phyloP scores from a whole-genome alignment of 2,888 invertebrate genomes.

The Dorcus hopei region DNA sequence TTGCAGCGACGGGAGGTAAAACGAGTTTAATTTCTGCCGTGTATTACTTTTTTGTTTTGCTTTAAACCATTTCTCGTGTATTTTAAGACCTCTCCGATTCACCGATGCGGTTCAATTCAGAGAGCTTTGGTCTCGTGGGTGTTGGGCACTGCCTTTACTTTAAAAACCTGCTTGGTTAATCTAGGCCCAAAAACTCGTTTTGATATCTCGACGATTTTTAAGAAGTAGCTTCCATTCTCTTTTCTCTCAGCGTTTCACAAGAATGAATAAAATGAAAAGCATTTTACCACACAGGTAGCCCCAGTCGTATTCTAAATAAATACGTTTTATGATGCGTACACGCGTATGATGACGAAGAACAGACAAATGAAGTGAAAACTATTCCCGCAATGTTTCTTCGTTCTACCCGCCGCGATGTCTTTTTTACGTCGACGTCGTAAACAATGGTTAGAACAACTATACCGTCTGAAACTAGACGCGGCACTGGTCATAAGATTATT shows the following conservation, averaged over 20 bases:
- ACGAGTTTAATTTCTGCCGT: slow-evolving; percentile 36
- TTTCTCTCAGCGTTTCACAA: slow-evolving; percentile 12
- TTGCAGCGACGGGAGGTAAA: slow-evolving; percentile 38
- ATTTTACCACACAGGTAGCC: slow-evolving; percentile 21
- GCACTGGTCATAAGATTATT: slow-evolving; percentile 16
- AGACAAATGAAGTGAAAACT: no score
- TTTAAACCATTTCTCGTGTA: slow-evolving; percentile 2
- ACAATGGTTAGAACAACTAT: slow-evolving; percentile 5
- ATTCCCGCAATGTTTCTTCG: no score
- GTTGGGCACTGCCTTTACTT: no score
- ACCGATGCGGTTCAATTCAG: no score
- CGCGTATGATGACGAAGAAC: no score
- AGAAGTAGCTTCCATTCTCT: background rate
- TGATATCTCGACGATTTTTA: background rate
- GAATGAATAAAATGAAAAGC: slow-evolving; percentile 14
- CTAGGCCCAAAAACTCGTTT: background rate
- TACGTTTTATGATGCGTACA: no score
- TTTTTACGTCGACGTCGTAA: background rate
- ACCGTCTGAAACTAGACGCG: slow-evolving; percentile 10
- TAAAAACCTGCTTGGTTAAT: no score
- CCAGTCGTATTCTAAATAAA: slow-evolving; percentile 3
- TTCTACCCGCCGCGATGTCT: background rate
- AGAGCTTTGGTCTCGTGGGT: no score
- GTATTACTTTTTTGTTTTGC: slow-evolving; percentile 20
- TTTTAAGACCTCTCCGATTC: slow-evolving; percentile 14